Percentiles rank a stretch among this genome's conserved stretches.
phyloP scores from a whole-genome alignment of 1,140 invertebrate genomes.

The Brachionus plicatilis region DNA sequence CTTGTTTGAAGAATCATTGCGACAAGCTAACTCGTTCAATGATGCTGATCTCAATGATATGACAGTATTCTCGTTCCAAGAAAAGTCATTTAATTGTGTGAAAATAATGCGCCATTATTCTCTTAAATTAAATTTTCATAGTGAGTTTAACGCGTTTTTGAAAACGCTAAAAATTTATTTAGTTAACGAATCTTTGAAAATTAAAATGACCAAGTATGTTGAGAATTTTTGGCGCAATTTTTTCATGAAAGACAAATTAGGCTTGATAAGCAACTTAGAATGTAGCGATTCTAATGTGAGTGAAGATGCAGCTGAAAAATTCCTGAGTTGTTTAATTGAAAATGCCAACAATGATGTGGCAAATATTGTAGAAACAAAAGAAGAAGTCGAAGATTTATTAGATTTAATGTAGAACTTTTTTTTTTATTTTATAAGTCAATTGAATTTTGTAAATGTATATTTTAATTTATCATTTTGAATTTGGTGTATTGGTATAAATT shows the following conservation, averaged over 20 bases:
- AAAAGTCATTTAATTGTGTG: conserved; percentile 21
- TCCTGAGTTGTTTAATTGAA: neutral
- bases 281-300: neutral
- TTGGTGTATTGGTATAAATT: neutral
- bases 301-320: neutral
- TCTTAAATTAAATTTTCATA: neutral
- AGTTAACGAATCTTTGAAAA: neutral
- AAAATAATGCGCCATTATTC: conserved; percentile 16
- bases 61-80: neutral
- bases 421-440: neutral
- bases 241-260: neutral
- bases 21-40: neutral
- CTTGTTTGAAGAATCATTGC: conserved; percentile 24
- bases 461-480: neutral
- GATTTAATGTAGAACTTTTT: conserved; percentile 37
- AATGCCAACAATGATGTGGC: neutral
- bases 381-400: conserved; percentile 35
- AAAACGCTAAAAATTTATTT: conserved; percentile 16
- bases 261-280: neutral
- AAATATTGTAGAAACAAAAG: neutral
- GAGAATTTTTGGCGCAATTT: conserved; percentile 27
- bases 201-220: conserved; percentile 13
- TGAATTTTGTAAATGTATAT: neutral
- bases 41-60: neutral
- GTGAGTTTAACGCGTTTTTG: conserved; percentile 13